phyloP scores from a whole-genome alignment of 2,113 vertebrate genomes.

The Smithornis capensis region DNA sequence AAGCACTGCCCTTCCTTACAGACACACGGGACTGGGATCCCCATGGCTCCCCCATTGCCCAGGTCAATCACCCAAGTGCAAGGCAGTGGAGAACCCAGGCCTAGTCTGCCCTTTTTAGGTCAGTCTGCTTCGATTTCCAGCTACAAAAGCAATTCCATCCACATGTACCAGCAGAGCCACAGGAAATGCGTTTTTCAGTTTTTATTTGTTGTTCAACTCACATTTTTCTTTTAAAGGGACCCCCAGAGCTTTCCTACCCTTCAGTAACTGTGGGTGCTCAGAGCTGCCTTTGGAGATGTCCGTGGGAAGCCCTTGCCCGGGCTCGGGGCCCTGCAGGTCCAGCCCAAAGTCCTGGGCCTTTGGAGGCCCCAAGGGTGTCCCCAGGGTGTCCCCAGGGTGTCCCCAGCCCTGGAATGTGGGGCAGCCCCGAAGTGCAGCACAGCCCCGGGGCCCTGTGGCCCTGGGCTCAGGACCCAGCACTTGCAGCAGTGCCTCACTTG shows the following conservation, averaged over 20 bases:
- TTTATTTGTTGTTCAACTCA: not conserved
- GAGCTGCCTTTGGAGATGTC: not conserved
- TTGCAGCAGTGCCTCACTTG: not conserved
- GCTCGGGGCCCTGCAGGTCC: not conserved
- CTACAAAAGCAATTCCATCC: not conserved
- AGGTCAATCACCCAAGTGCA: not conserved
- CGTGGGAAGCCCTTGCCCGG: not conserved
- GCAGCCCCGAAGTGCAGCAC: not conserved
- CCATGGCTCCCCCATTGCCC: not conserved
- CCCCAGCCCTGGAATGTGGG: not conserved
- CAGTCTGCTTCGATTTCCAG: not conserved
- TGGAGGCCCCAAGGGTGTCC: too few relatives aligned
- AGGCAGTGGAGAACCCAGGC: not conserved
- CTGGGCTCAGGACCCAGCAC: not conserved
- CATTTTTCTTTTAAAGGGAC: not conserved
- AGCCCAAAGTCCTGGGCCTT: not conserved
- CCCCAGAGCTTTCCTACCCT: not conserved
- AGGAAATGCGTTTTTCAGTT: not conserved
- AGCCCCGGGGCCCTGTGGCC: not conserved
- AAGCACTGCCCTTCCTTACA: not conserved
- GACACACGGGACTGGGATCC: not conserved
- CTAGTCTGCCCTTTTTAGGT: not conserved
- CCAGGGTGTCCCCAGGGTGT: too few relatives aligned
- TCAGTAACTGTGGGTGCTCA: rapidly evolving
- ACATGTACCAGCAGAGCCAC: not conserved